phyloP scores from a whole-genome alignment of 2,888 invertebrate genomes.

The Hyposoter didymator region DNA sequence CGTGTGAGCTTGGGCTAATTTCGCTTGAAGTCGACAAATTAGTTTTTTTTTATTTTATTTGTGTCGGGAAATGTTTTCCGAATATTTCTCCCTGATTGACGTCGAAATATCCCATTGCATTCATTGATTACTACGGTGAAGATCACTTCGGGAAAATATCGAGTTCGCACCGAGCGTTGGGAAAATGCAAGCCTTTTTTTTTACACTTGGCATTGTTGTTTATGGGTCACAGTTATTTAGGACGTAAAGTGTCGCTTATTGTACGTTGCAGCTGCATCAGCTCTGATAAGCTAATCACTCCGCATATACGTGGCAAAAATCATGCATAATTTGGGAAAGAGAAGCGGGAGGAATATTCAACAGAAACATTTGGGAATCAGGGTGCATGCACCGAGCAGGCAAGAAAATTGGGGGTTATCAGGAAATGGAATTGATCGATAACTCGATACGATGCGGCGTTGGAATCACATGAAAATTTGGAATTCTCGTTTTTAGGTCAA shows the following conservation, averaged over 20 bases:
- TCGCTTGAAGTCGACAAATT: too few species aligned
- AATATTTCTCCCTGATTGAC: neutral
- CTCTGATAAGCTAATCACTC: conserved; percentile 3
- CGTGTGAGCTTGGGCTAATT: too few species aligned
- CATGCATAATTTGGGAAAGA: neutral
- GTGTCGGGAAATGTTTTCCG: neutral
- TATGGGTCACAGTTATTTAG: neutral
- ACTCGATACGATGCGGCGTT: neutral
- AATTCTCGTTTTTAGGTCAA: neutral
- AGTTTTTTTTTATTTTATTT: neutral
- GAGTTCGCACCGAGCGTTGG: neutral
- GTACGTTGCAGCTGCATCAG: conserved; percentile 2
- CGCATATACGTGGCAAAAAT: neutral
- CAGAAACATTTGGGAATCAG: neutral
- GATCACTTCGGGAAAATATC: neutral
- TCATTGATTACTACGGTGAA: neutral
- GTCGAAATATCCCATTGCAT: neutral
- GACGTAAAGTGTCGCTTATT: neutral
- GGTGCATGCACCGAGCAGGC: neutral
- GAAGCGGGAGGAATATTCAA: neutral
- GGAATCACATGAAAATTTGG: neutral
- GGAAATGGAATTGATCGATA: neutral
- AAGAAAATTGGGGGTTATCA: neutral
- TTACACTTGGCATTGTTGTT: neutral
- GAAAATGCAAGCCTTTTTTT: neutral